These are phyloP conservation scores for Octopus sinensis DNA, from an alignment of 1,140 invertebrate genomes.

Conservation along the genomic window DNA sequence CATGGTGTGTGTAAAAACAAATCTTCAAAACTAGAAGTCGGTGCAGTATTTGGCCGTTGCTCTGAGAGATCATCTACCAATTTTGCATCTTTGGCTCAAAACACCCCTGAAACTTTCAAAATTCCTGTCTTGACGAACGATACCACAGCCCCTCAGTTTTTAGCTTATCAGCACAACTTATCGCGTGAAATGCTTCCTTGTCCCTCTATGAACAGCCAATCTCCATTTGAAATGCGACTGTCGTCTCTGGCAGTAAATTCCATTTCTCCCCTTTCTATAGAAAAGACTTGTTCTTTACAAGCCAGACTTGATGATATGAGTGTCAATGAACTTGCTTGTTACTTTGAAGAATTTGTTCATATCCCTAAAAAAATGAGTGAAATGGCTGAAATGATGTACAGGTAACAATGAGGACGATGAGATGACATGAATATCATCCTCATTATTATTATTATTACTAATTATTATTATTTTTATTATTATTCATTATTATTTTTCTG, in stretches of 20 bases:
- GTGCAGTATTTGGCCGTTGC: neutral
- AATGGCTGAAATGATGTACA: conserved; percentile 59
- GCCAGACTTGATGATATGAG: conserved; percentile 44
- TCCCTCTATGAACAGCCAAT: neutral
- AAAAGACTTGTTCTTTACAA: conserved; percentile 47
- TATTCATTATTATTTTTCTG: no score
- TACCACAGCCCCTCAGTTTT: neutral
- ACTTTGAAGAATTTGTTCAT: conserved; percentile 54
- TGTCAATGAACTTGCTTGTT: conserved; percentile 54
- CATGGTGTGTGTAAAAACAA: neutral
- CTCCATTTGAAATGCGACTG: neutral
- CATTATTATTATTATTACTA: no score
- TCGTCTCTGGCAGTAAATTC: neutral
- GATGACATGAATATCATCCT: no score
- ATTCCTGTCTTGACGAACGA: neutral
- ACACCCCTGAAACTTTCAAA: neutral
- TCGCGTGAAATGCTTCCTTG: neutral
- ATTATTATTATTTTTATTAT: no score
- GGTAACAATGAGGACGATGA: conserved; percentile 22
- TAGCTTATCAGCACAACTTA: neutral
- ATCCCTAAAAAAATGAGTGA: conserved; percentile 56
- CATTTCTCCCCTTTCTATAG: conserved; percentile 14
- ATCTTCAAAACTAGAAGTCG: neutral
- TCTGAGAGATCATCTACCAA: neutral
- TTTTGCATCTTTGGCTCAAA: neutral